A percentile compares a stretch with the other conserved stretches of the same genome.
These are phyloP conservation scores for Nowickia ferox DNA, from an alignment of 2,888 invertebrate species.

Conservation along the genomic window DNA sequence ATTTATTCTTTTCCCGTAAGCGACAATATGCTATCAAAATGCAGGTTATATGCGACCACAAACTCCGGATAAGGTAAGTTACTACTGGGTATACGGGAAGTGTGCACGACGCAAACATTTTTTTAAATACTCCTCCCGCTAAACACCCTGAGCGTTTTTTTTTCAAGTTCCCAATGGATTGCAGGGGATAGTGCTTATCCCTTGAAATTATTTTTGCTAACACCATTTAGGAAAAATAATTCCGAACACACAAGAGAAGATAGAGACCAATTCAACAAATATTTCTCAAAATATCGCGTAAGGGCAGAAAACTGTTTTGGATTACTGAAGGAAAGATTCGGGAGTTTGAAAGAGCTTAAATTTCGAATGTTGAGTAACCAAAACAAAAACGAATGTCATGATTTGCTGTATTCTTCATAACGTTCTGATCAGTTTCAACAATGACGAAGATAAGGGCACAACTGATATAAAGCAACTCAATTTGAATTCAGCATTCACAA, in stretches of 20 bases:
- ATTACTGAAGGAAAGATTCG: constrained; percentile 15
- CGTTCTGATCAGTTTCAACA: no score
- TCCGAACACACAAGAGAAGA: constrained; percentile 10
- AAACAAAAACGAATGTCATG: no score
- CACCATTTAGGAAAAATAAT: constrained; percentile 39
- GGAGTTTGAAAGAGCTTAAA: constrained; percentile 24
- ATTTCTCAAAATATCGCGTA: constrained; percentile 40
- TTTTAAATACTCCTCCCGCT: constrained; percentile 48
- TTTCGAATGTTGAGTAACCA: no score
- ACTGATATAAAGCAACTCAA: no score
- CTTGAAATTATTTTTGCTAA: constrained; percentile 45
- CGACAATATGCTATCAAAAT: constrained; percentile 59
- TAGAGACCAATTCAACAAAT: constrained; percentile 32
- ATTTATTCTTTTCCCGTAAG: constrained; percentile 59
- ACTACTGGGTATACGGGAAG: constrained; percentile 58
- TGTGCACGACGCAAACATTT: constrained; percentile 66
- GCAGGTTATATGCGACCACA: constrained; percentile 50
- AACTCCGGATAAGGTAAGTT: constrained; percentile 53
- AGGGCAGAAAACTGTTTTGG: constrained; percentile 20
- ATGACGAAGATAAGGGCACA: no score
- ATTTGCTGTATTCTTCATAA: no score
- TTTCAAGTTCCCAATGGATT: constrained; percentile 50
- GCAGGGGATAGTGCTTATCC: constrained; percentile 53
- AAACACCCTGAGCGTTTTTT: constrained; percentile 46
- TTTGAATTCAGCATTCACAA: no score